Evolutionary conservation across 2,888 invertebrate genomes (phyloP), one percentile per base, ranked within the genome.

Genomic region (Metellina segmentata): DNA sequence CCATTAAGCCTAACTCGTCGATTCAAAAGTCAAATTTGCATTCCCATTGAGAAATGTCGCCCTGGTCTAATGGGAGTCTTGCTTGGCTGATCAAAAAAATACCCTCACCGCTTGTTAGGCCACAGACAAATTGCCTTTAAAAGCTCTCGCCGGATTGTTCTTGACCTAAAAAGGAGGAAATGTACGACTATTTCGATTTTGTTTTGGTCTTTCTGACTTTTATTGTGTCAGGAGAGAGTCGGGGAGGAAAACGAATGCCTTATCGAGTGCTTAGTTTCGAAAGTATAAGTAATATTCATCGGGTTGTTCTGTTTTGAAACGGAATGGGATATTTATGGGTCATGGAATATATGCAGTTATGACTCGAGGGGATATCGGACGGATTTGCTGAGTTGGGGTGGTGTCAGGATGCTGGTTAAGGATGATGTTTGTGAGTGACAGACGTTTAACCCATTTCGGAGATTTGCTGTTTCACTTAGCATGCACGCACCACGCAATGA

Each of bases 161-260:
- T 85, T 89, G 89, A 89, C 89, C 89, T 83, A 89, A 83, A 89
- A 78, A 83, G 51, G 70, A n/a, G 77, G n/a, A 20, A 75, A 69
- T 75, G 34, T 69, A 71, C 70, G 75, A 77, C 51, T 74, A 77
- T 77, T 89, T 82, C 75, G 51, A 82, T 85, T 79, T 79, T 61
- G 78, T 81, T 78, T 78, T 51, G n/a, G 86, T 78, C 78, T 69
- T 85, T 69, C 78, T 61, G 86, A 77, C 86, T 78, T 87, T 72
- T 87, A 87, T 72, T 79, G 79, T 81, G 71, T 79, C 53, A 81
- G 81, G 71, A 72, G 69, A 85, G 61, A 16, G 13, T 53, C 75
- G 48, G 77, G 52, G 49, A 77, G 70, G 71, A 81, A 71, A 81
- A 81, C 71, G 71, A 61, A 34, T 49, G 70, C 51, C 78, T 49